These are phyloP conservation scores for Orthosia incerta DNA, from an alignment of 2,888 invertebrate genomes.

Conservation along the genomic window DNA sequence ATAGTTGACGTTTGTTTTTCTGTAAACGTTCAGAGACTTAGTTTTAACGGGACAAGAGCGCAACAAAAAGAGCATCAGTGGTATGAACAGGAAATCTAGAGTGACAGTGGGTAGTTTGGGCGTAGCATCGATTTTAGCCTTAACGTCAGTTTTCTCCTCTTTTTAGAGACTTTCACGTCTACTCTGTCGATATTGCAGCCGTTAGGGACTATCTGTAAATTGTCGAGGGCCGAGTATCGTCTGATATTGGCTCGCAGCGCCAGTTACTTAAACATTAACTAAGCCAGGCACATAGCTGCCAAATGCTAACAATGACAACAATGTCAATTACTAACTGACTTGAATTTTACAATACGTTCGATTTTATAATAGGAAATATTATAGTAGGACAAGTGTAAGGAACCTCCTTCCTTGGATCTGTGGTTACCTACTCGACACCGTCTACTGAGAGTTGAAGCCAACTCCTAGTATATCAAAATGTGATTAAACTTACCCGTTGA, in stretches of 20 bases:
- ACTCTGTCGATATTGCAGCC: conserved; percentile 71
- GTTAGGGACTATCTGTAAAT: conserved; percentile 68
- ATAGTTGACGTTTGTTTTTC: conserved; percentile 24
- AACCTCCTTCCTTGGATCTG: background rate
- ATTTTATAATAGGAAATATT: conserved; percentile 23
- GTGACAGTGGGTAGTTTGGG: conserved; percentile 67
- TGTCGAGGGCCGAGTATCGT: conserved; percentile 47
- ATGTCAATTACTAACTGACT: conserved; percentile 23
- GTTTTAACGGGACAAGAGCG: conserved; percentile 45
- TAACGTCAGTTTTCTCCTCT: conserved; percentile 63
- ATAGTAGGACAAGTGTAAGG: background rate
- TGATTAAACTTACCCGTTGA: conserved; percentile 95
- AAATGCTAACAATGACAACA: conserved; percentile 37
- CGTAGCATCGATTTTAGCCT: conserved; percentile 58
- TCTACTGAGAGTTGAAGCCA: background rate
- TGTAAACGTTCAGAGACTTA: conserved; percentile 23
- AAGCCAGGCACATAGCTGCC: conserved; percentile 66
- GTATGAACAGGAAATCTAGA: conserved; percentile 63
- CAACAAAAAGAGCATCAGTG: conserved; percentile 48
- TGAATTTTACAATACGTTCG: conserved; percentile 33
- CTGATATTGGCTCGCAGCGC: conserved; percentile 50
- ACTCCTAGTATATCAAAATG: background rate
- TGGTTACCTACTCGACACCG: background rate
- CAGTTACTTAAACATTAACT: conserved; percentile 77
- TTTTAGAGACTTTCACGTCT: conserved; percentile 77